phyloP scores from a whole-genome alignment of 2,113 vertebrate species.

The Peromyscus maniculatus region DNA sequence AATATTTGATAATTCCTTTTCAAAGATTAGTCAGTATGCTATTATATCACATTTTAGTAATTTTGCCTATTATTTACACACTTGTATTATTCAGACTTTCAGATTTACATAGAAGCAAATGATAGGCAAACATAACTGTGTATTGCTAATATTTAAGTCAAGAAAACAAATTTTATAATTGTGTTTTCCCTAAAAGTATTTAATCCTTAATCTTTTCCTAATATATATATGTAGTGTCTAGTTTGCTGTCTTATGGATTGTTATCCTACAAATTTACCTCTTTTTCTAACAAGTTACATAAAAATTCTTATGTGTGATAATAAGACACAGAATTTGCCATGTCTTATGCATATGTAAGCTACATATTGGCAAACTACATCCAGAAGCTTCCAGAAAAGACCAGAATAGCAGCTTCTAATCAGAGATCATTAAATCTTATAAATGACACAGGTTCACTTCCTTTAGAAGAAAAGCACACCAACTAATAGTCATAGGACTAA shows the following conservation, averaged over 20 bases:
- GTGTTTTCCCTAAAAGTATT: neutral
- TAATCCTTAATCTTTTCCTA: slow-evolving; percentile 25
- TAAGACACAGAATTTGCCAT: slow-evolving; percentile 40
- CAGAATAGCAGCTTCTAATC: slow-evolving; percentile 68
- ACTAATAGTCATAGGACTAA: neutral
- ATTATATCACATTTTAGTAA: neutral
- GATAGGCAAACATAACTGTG: neutral
- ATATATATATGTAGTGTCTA: neutral
- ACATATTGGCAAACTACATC: neutral
- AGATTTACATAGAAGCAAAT: slow-evolving; percentile 2
- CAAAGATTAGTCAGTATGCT: neutral
- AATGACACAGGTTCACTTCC: neutral
- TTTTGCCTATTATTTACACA: neutral
- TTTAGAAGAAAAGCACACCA: neutral
- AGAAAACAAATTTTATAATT: neutral
- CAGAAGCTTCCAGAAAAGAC: slow-evolving; percentile 67
- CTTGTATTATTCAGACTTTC: neutral
- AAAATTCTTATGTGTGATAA: slow-evolving; percentile 62
- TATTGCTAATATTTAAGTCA: slow-evolving; percentile 20
- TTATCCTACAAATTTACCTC: slow-evolving; percentile 36
- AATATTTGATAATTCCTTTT: neutral
- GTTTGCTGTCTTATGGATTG: slow-evolving; percentile 39
- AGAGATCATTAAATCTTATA: neutral
- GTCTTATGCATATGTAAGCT: neutral
- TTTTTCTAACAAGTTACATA: slow-evolving; percentile 55